These are phyloP conservation scores for Nebria salina DNA, from an alignment of 2,888 invertebrate species.

Conservation along the genomic window DNA sequence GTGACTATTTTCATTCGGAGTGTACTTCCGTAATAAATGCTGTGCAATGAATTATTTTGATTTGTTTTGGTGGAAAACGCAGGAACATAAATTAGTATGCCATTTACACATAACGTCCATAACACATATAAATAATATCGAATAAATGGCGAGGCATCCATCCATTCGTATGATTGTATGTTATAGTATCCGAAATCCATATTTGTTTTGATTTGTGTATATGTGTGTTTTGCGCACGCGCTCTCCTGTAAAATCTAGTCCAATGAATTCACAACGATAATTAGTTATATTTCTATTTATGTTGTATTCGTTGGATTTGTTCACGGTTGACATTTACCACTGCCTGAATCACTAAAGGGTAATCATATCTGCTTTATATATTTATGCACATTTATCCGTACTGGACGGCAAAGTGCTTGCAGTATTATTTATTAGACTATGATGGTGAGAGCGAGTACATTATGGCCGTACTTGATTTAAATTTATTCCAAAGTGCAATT, in stretches of 20 bases:
- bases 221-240: neutral
- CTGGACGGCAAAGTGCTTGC: neutral
- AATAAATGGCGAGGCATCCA: neutral
- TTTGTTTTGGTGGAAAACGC: slow-evolving; percentile 6
- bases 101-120: slow-evolving; percentile 4
- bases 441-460: no score
- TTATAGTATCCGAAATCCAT: neutral
- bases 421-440: no score
- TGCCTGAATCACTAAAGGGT: neutral
- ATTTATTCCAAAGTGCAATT: slow-evolving; percentile 7
- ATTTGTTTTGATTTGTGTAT: neutral
- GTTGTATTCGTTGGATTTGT: slow-evolving; percentile 9
- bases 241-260: slow-evolving; percentile 2
- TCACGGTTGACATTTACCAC: neutral
- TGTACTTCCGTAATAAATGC: neutral
- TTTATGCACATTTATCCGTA: neutral
- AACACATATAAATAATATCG: slow-evolving; percentile 16
- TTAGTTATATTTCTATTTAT: slow-evolving; percentile 4
- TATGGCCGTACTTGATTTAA: neutral
- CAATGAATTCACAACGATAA: slow-evolving; percentile 12
- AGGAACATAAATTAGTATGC: slow-evolving; percentile 12
- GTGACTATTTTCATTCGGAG: neutral
- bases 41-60: slow-evolving; percentile 11
- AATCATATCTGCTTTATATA: neutral
- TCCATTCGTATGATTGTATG: neutral